Base-by-base conservation (phyloP, 2,888 invertebrate species). In the Rhagium mordax region DNA sequence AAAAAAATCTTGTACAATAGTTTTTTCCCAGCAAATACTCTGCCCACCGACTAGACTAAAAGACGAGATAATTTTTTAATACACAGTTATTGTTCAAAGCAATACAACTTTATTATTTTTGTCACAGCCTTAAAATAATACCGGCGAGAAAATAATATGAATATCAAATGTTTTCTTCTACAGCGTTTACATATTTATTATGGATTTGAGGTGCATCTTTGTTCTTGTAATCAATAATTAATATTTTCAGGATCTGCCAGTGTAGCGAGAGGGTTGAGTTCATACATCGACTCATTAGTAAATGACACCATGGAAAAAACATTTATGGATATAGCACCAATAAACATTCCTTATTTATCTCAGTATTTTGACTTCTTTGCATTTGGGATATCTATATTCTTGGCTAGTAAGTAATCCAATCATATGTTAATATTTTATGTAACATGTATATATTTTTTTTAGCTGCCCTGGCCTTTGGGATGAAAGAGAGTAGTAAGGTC, bases 401-500 rank as follows among this genome's bases (percentile, higher is more conserved):
- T 95, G 81, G 92, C 94, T 49, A 90, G 95, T 93, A 84, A 80
- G 78, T 74, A 61, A 18, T 33, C n/a, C n/a, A n/a, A n/a, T n/a
- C n/a, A n/a, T n/a, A n/a, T n/a, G 24, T 49, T 4, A 41, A 16
- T 41, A 48, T 71, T 53, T 21, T 67, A n/a, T n/a, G n/a, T n/a
- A n/a, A n/a, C 8, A 33, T 51, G 13, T 33, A 48, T 48, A 24
- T 21, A 41, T 67, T 62, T 81, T 71, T 88, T 88, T 68, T 86
- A 93, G 93, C 91, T 86, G 94, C 91, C 0, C 88, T 94, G 20
- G 94, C 95, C 0, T 91, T 96, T 77, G 97, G 98, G 0, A 95
- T 96, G 49, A 96, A 95, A 83, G 96, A 97, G 86, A 97, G 97
- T 0, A 94, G 96, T 0, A 89, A 91, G 61, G 93, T 95, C 77